phyloP scores from a whole-genome alignment of 2,113 vertebrate genomes.

The Scophthalmus maximus region DNA sequence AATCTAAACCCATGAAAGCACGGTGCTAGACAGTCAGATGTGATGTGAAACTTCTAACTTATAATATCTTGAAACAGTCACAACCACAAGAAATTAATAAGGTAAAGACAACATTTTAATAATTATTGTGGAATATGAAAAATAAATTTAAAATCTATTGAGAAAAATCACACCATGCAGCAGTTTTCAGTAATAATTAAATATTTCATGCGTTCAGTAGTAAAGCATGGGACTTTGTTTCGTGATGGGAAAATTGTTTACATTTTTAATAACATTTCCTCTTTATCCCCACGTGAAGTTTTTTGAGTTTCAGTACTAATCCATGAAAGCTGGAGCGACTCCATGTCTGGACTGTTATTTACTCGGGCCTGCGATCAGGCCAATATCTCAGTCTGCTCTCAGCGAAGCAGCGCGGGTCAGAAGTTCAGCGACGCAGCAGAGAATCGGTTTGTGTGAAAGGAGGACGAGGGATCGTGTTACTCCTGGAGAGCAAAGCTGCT shows the following conservation, averaged over 20 bases:
- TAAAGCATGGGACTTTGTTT: neutral
- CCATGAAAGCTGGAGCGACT: neutral
- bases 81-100: too few relatives aligned
- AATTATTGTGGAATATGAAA: too few relatives aligned
- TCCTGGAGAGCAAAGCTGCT: constrained; percentile 48
- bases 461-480: constrained; percentile 47
- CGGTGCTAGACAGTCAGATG: too few relatives aligned
- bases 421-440: constrained; percentile 46
- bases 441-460: constrained; percentile 20
- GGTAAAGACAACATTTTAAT: neutral
- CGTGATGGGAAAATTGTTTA: neutral
- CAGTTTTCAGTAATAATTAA: neutral
- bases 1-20: neutral
- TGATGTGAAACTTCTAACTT: neutral
- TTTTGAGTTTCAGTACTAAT: neutral
- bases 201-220: neutral
- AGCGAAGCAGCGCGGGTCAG: constrained; percentile 38
- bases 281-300: neutral
- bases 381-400: constrained; percentile 18
- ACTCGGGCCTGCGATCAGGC: constrained; percentile 12
- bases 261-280: neutral
- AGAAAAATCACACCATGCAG: neutral
- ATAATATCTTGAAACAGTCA: neutral
- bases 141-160: too few relatives aligned
- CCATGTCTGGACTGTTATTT: constrained; percentile 9